Conservation (phyloP, 2,113 vertebrate species). For the Alexandromys fortis region DNA sequence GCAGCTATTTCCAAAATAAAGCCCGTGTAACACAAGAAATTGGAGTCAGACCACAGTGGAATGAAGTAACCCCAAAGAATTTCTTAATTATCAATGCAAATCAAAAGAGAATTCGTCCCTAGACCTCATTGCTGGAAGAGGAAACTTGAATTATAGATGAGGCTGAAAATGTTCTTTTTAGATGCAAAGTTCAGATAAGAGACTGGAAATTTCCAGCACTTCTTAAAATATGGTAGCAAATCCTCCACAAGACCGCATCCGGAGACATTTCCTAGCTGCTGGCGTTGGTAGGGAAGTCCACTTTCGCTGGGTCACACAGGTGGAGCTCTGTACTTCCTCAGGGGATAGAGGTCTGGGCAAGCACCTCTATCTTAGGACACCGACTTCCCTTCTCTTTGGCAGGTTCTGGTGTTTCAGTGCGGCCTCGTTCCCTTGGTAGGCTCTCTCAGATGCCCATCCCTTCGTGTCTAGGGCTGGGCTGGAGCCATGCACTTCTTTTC, state of each 20-base stretch:
- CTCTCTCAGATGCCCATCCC: neutral
- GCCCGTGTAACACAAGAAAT: neutral
- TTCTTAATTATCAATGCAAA: constrained; percentile 55
- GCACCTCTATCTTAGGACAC: neutral
- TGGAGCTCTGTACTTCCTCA: neutral
- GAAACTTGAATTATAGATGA: neutral
- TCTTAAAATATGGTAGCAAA: neutral
- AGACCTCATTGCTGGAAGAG: neutral
- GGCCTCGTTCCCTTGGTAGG: fast-evolving
- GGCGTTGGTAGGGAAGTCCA: neutral
- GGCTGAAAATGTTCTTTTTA: constrained; percentile 28
- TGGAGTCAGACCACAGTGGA: constrained; percentile 31
- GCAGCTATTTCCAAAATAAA: constrained; percentile 52
- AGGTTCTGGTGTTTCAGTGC: neutral
- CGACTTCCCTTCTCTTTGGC: neutral
- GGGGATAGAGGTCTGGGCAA: neutral
- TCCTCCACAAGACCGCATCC: neutral
- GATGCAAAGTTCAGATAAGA: constrained; percentile 25
- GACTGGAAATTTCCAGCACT: neutral
- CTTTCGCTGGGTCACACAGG: neutral
- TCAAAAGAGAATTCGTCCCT: constrained; percentile 21
- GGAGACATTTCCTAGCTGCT: neutral
- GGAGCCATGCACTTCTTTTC: too few species aligned
- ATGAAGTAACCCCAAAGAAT: constrained; percentile 31
- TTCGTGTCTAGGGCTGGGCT: neutral